These are phyloP conservation scores for Sturnus vulgaris DNA, from an alignment of 2,113 vertebrate genomes.

Conservation along the genomic window DNA sequence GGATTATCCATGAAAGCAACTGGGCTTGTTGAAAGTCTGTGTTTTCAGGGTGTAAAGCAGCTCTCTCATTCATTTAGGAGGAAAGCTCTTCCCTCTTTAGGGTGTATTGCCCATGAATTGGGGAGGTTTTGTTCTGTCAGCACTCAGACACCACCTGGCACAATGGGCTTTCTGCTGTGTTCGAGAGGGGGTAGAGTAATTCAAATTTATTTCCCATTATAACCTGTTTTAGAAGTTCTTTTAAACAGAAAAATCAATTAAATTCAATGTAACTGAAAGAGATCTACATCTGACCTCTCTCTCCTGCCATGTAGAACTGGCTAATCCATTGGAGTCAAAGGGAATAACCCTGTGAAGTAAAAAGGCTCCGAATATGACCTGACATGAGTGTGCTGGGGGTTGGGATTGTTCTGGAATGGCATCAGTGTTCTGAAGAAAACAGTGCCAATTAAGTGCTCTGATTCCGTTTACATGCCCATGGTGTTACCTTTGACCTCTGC, in stretches of 20 bases:
- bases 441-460: slow-evolving; percentile 8
- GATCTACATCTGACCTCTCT: background rate
- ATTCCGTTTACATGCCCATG: background rate
- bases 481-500: slow-evolving; percentile 37
- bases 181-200: background rate
- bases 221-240: background rate
- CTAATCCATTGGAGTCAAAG: slow-evolving; percentile 19
- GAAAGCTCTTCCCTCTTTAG: background rate
- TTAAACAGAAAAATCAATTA: background rate
- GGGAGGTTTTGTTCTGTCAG: background rate
- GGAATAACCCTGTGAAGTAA: slow-evolving; percentile 35
- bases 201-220: background rate
- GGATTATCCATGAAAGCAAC: slow-evolving; percentile 18
- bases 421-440: background rate
- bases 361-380: slow-evolving; percentile 25
- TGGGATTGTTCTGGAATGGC: slow-evolving; percentile 16
- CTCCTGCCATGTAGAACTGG: background rate
- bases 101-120: background rate
- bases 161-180: background rate
- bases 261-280: background rate
- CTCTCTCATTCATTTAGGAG: background rate
- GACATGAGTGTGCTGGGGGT: background rate
- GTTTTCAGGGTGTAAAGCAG: background rate
- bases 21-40: background rate
- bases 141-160: background rate